Base-by-base conservation (phyloP, 2,888 invertebrate genomes). In the Ectropis crepuscularia region DNA sequence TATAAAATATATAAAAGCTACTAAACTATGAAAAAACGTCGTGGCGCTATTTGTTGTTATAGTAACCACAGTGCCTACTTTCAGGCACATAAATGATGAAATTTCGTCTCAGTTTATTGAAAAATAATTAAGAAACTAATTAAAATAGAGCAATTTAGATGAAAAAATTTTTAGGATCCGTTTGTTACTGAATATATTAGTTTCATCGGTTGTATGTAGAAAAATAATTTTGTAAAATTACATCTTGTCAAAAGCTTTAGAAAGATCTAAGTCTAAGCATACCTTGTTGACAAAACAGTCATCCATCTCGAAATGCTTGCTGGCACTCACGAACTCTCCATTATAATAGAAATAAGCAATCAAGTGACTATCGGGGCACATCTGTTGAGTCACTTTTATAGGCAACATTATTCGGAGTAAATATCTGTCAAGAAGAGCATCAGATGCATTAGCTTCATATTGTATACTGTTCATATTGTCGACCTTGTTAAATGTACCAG, bases 201-300 rank as follows among this genome's bases (percentile, higher is more conserved):
- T n/a, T n/a, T n/a, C 4, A 28, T 28, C 16, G 16, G 16, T 28
- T 28, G 16, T 28, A 2, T 4, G 2, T 28, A 28, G 16, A 28
- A 28, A 28, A 28, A 2, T 28, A 28, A 4, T n/a, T n/a, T n/a
- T 28, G 16, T 28, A 28, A 28, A 28, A 4, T 2, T 28, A 28
- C n/a, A 28, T 28, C 4, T 28, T 28, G 16, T 36, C 12, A 46
- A 9, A 6, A 36, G n/a, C 12, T 7, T 16, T 5, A 48, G n/a
- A 36, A 36, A 7, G 5, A 9, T 10, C 28, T 6, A n/a, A 10
- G 28, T 6, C 8, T 61, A 36, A 43, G 28, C 74, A 74, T 75
- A 95, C 95, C 90, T 94, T 92, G 77, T 95, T 94, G 9, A 82
- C 87, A 74, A 94, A 94, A 76, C 95, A 95, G 41, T 93, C 92